These are phyloP conservation scores for Antheraea yamamai DNA, from an alignment of 2,888 invertebrate species.

Conservation along the genomic window DNA sequence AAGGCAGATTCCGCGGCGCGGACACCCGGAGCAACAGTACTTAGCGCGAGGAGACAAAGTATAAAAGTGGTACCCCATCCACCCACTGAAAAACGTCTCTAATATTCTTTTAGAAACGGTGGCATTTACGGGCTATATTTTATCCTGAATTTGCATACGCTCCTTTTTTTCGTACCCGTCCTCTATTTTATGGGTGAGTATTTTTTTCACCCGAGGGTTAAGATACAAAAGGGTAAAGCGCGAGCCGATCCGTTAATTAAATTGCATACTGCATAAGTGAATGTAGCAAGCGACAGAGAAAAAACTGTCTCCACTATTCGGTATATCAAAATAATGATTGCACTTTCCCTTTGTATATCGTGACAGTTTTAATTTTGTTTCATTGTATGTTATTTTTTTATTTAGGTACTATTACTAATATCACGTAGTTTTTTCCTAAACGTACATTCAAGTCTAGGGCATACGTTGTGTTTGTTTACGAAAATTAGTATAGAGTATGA, in stretches of 20 bases:
- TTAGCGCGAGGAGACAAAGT: slow-evolving; percentile 80
- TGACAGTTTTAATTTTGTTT: not conserved
- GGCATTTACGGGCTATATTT: slow-evolving; percentile 84
- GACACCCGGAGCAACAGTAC: slow-evolving; percentile 76
- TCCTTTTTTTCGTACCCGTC: slow-evolving; percentile 82
- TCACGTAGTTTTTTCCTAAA: not conserved
- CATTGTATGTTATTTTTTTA: not conserved
- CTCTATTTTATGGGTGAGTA: slow-evolving; percentile 82
- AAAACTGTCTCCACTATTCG: slow-evolving; percentile 27
- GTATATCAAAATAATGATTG: slow-evolving; percentile 14
- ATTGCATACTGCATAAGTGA: slow-evolving; percentile 80
- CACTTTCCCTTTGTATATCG: slow-evolving; percentile 5
- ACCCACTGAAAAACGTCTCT: slow-evolving; percentile 83
- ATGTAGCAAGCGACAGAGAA: slow-evolving; percentile 26
- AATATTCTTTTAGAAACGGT: slow-evolving; percentile 84
- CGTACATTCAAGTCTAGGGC: not conserved
- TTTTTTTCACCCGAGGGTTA: slow-evolving; percentile 81
- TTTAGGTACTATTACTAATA: not conserved
- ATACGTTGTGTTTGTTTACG: not conserved
- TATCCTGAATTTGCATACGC: slow-evolving; percentile 84
- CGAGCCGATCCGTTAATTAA: slow-evolving; percentile 79
- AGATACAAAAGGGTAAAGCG: slow-evolving; percentile 83
- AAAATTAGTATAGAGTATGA: not conserved
- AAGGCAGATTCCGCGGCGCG: slow-evolving; percentile 71
- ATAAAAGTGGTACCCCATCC: slow-evolving; percentile 77